A percentile compares a stretch with the other conserved stretches of the same genome.
phyloP scores from a whole-genome alignment of 1,140 invertebrate species.

The Tigriopus japonicus region DNA sequence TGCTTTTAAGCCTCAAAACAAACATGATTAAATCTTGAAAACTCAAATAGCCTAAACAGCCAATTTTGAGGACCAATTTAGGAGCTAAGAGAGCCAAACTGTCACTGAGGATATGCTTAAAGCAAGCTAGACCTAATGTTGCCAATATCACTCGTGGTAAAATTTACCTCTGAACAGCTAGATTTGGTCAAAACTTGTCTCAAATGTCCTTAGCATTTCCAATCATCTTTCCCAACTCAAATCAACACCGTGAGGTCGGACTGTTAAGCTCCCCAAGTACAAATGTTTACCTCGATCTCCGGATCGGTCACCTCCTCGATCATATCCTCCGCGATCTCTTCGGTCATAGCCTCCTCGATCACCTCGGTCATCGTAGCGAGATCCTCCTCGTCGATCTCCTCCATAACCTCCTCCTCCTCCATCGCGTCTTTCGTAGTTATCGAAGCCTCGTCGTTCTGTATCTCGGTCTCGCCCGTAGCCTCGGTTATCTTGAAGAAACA shows the following conservation, averaged over 20 bases:
- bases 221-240: background rate
- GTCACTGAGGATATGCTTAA: too few relatives aligned
- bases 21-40: too few relatives aligned
- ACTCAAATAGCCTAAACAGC: too few relatives aligned
- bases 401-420: conserved; percentile 14
- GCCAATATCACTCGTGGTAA: too few relatives aligned
- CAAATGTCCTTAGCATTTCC: too few relatives aligned
- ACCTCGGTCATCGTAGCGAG: conserved; percentile 14
- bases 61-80: too few relatives aligned
- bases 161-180: too few relatives aligned
- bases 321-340: conserved; percentile 11
- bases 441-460: conserved; percentile 23
- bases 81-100: too few relatives aligned
- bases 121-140: too few relatives aligned
- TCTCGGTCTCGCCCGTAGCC: conserved; percentile 22
- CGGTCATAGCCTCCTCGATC: conserved; percentile 16
- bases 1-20: too few relatives aligned
- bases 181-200: too few relatives aligned
- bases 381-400: conserved; percentile 15
- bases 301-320: conserved; percentile 2
- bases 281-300: conserved; percentile 23
- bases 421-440: conserved; percentile 18
- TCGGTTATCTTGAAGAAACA: conserved; percentile 17
- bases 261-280: conserved; percentile 22
- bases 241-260: conserved; percentile 14